phyloP scores from a whole-genome alignment of 1,140 invertebrate species.

The Drosophila sp. region DNA sequence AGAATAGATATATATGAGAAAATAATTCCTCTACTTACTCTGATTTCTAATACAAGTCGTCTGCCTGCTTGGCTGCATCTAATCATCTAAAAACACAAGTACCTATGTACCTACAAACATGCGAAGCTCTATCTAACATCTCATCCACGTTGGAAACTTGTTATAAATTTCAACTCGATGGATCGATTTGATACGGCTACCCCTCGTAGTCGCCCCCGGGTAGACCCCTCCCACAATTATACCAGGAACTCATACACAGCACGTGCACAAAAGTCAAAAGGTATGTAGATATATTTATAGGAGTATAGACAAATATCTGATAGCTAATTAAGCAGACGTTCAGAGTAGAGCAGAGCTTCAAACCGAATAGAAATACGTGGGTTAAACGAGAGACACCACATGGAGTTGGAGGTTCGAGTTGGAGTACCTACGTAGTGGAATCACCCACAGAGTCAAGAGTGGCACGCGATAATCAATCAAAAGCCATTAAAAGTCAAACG shows the following conservation, averaged over 20 bases:
- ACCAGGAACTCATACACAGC: constrained; percentile 59
- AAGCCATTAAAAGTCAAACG: constrained; percentile 77
- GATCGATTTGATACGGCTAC: constrained; percentile 45
- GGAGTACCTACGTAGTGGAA: constrained; percentile 34
- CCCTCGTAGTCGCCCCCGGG: neutral
- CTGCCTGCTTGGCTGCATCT: neutral
- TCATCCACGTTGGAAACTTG: constrained; percentile 27
- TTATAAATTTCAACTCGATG: constrained; percentile 49
- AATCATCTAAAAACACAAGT: constrained; percentile 1
- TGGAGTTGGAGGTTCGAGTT: constrained; percentile 39
- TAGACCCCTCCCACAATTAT: constrained; percentile 31
- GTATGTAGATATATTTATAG: constrained; percentile 46
- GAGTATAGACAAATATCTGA: constrained; percentile 8
- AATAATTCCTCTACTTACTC: neutral
- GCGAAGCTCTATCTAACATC: constrained; percentile 21
- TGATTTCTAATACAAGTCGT: neutral
- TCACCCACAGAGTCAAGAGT: constrained; percentile 68
- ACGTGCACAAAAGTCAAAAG: constrained; percentile 60
- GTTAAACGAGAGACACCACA: constrained; percentile 61
- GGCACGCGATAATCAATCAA: constrained; percentile 81
- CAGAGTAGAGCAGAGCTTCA: constrained; percentile 48
- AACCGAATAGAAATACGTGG: constrained; percentile 61
- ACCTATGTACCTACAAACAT: neutral
- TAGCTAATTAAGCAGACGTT: constrained; percentile 77
- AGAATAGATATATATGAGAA: neutral